phyloP scores from a whole-genome alignment of 1,140 invertebrate genomes.

The Drosophila orosa region DNA sequence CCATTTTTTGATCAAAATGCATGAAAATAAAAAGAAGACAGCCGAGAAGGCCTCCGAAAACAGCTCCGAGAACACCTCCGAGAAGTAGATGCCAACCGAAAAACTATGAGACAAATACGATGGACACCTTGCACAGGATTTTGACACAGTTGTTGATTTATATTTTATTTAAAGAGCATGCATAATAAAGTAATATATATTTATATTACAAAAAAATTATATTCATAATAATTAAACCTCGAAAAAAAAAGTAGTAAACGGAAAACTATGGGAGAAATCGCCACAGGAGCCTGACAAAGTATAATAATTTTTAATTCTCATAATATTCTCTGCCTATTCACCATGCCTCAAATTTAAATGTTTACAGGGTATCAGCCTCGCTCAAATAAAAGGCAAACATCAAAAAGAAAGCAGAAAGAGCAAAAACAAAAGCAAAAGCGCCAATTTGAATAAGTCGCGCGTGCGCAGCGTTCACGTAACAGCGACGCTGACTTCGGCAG shows the following conservation, averaged over 20 bases:
- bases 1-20: neutral
- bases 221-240: neutral
- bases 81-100: neutral
- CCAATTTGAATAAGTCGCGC: constrained; percentile 71
- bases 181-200: neutral
- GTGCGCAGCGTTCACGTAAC: constrained; percentile 73
- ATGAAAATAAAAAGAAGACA: neutral
- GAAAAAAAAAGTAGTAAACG: too few relatives aligned
- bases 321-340: neutral
- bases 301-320: too few relatives aligned
- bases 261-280: too few relatives aligned
- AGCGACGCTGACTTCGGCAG: constrained; percentile 28
- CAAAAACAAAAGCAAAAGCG: constrained; percentile 31
- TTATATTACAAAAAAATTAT: too few relatives aligned
- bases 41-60: neutral
- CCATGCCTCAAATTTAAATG: neutral
- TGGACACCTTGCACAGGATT: neutral
- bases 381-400: constrained; percentile 43
- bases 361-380: constrained; percentile 5
- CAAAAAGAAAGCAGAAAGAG: constrained; percentile 70
- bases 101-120: neutral
- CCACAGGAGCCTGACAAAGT: too few relatives aligned
- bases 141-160: neutral
- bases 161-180: neutral
- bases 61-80: too few relatives aligned